Conservation (phyloP, 2,797 vertebrate species). For the Sebastes iracundus region DNA sequence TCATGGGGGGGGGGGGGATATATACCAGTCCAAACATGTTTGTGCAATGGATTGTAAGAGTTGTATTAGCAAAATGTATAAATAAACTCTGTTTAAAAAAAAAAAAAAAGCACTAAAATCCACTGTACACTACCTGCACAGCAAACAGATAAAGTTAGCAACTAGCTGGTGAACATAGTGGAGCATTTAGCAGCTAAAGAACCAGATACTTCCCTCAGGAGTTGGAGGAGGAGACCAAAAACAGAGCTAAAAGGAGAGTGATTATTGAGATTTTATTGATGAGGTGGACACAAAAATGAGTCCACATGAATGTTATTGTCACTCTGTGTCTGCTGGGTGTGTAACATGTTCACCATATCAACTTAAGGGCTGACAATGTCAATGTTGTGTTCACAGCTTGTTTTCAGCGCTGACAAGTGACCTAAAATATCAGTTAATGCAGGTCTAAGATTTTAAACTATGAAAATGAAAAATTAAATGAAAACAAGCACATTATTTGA, state of each 20-base stretch:
- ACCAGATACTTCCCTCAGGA: neutral
- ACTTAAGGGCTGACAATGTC: neutral
- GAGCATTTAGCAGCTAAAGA: neutral
- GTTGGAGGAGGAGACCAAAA: neutral
- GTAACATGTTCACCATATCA: neutral
- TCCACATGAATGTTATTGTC: neutral
- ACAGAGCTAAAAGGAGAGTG: neutral
- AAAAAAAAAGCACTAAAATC: neutral
- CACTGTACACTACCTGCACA: neutral
- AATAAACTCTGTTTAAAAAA: too few relatives aligned
- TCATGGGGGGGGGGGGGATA: too few relatives aligned
- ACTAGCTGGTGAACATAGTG: neutral
- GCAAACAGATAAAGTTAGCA: neutral
- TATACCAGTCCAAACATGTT: too few relatives aligned
- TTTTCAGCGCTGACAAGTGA: neutral
- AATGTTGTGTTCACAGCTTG: neutral
- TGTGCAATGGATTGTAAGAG: too few relatives aligned
- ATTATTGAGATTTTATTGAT: neutral
- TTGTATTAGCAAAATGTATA: too few relatives aligned
- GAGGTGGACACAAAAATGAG: neutral
- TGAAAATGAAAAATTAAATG: neutral
- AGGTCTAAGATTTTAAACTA: neutral
- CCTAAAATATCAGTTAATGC: neutral
- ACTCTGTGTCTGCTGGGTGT: neutral
- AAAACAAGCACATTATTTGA: neutral